Percentiles rank a stretch among this genome's conserved stretches.
These are phyloP conservation scores for Coregonus ussuriensis DNA, from an alignment of 2,797 vertebrate genomes.

Conservation along the genomic window DNA sequence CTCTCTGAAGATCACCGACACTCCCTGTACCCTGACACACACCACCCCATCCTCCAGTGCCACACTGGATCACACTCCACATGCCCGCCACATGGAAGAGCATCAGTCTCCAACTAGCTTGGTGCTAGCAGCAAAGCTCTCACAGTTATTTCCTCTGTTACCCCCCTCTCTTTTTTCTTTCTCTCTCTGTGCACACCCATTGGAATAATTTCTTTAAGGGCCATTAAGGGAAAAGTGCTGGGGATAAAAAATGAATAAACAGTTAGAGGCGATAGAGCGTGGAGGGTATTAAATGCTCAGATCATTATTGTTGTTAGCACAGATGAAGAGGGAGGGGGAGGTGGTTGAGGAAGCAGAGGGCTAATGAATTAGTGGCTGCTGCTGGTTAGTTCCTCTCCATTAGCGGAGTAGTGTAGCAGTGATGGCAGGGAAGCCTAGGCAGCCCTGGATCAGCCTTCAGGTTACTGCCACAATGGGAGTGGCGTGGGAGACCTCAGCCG, in stretches of 20 bases:
- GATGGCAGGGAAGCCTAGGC: background rate
- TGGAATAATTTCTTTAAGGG: slow-evolving; percentile 62
- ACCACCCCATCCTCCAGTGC: slow-evolving; percentile 8
- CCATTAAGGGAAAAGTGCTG: slow-evolving; percentile 64
- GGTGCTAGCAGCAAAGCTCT: slow-evolving; percentile 34
- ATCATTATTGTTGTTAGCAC: slow-evolving; percentile 71
- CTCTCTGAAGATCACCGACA: slow-evolving; percentile 19
- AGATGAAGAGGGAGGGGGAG: slow-evolving; percentile 51
- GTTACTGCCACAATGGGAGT: slow-evolving; percentile 28
- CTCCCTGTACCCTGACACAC: slow-evolving; percentile 38
- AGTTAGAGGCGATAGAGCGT: slow-evolving; percentile 52
- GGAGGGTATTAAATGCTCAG: slow-evolving; percentile 72
- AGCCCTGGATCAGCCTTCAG: slow-evolving; percentile 48
- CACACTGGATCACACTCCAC: slow-evolving; percentile 58
- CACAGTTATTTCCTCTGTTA: slow-evolving; percentile 20
- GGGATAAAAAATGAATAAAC: slow-evolving; percentile 63
- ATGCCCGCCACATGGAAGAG: slow-evolving; percentile 60
- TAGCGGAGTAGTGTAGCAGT: slow-evolving; percentile 31
- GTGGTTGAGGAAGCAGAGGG: slow-evolving; percentile 44
- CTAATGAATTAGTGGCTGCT: slow-evolving; percentile 56
- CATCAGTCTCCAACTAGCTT: slow-evolving; percentile 52
- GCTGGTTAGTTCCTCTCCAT: slow-evolving; percentile 57
- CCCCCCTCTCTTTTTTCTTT: slow-evolving; percentile 39
- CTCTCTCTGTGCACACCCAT: slow-evolving; percentile 27
- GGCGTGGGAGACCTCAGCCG: background rate